Percentiles rank a stretch among this genome's conserved stretches.
Conservation (phyloP, 2,888 invertebrate genomes). For the Aspidiotus destructor region DNA sequence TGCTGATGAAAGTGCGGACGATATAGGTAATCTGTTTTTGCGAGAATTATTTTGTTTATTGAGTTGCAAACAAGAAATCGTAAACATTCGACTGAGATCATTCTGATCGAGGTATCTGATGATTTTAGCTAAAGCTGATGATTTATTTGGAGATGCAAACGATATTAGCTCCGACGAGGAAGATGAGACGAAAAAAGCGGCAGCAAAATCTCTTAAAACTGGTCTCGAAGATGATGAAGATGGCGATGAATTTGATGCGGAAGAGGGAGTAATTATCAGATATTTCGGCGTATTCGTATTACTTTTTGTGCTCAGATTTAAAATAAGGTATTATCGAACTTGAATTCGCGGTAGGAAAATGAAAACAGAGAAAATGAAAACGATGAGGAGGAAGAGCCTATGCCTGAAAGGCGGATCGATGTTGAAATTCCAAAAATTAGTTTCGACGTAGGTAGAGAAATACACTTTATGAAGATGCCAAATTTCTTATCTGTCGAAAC, state of each 20-base stretch:
- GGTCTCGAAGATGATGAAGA: conserved; percentile 49
- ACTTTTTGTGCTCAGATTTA: not conserved
- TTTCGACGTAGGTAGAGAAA: conserved; percentile 80
- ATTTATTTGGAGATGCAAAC: conserved; percentile 85
- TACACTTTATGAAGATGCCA: conserved; percentile 93
- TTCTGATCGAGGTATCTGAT: not conserved
- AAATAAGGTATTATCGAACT: not conserved
- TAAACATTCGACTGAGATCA: not conserved
- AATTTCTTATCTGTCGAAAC: conserved; percentile 98
- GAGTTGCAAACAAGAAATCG: not conserved
- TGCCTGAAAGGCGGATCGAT: conserved; percentile 89
- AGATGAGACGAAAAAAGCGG: conserved; percentile 32
- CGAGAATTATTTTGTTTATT: not conserved
- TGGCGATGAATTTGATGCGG: conserved; percentile 24
- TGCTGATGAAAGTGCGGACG: conserved; percentile 32
- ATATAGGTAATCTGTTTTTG: not conserved
- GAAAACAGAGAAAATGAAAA: conserved; percentile 44
- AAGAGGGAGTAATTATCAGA: conserved; percentile 1
- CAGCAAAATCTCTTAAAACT: conserved; percentile 59
- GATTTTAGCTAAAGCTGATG: conserved; percentile 52
- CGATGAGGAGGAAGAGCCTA: conserved; percentile 64
- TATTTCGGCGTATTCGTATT: not conserved
- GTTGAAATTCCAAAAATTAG: conserved; percentile 93
- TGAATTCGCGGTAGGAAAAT: conserved; percentile 9
- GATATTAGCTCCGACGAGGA: conserved; percentile 79